phyloP scores from a whole-genome alignment of 2,888 invertebrate species.

The Lumbricus terrestris region DNA sequence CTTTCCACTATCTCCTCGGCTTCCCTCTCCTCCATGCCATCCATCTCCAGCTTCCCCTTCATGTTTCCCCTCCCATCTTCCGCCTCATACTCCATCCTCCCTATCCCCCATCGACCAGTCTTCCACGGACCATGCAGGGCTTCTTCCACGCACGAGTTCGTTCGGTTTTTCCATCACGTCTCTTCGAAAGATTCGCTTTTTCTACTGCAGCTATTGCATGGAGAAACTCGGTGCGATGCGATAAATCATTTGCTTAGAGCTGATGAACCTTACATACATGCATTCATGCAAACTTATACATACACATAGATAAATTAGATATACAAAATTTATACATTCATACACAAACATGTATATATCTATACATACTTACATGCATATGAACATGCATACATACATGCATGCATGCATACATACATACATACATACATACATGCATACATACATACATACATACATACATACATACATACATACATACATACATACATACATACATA shows the following conservation, averaged over 20 bases:
- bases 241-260: no score
- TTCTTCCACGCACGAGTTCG: background rate
- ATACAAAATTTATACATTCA: background rate
- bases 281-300: background rate
- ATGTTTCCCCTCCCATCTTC: no score
- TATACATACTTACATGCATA: background rate
- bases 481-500: background rate
- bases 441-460: no score
- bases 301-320: no score
- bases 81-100: no score
- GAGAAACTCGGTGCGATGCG: no score
- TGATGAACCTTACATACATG: background rate
- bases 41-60: no score
- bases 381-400: background rate
- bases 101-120: no score
- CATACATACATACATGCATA: background rate
- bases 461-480: background rate
- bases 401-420: background rate
- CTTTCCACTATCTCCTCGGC: no score
- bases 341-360: background rate
- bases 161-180: background rate
- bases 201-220: no score
- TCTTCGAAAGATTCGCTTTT: background rate
- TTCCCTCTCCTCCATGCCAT: no score
- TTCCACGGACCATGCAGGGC: background rate